A percentile compares a stretch with the other conserved stretches of the same genome.
Conservation (phyloP, 2,888 invertebrate species). For the Drosophila barbarae region DNA sequence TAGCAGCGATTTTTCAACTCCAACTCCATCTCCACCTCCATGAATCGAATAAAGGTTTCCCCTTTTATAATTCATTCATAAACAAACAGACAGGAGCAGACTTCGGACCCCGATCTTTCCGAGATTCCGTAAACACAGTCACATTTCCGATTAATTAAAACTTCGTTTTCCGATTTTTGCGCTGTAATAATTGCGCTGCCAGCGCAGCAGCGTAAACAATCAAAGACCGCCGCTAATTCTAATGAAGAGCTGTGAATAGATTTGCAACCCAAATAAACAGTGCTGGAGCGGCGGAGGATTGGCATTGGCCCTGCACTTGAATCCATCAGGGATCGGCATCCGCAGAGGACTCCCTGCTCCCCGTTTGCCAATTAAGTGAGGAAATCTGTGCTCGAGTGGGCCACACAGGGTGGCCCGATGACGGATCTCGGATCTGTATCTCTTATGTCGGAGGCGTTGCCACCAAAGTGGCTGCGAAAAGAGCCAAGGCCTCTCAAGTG, state of each 20-base stretch:
- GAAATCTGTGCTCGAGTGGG: slow-evolving; percentile 59
- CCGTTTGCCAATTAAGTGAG: slow-evolving; percentile 60
- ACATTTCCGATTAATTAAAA: slow-evolving; percentile 55
- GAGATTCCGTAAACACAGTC: slow-evolving; percentile 55
- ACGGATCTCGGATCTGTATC: slow-evolving; percentile 48
- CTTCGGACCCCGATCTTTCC: slow-evolving; percentile 21
- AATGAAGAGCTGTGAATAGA: slow-evolving; percentile 68
- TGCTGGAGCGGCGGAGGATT: slow-evolving; percentile 34
- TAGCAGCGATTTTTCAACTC: slow-evolving; percentile 2
- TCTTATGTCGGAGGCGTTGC: slow-evolving; percentile 38
- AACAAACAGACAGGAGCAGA: slow-evolving; percentile 44
- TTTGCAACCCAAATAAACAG: slow-evolving; percentile 69
- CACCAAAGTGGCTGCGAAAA: slow-evolving; percentile 56
- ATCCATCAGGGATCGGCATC: slow-evolving; percentile 45
- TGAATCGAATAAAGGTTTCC: slow-evolving; percentile 61
- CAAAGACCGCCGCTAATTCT: slow-evolving; percentile 55
- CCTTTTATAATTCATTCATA: slow-evolving; percentile 55
- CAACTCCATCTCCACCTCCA: slow-evolving; percentile 4
- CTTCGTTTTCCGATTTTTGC: slow-evolving; percentile 41
- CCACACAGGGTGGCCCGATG: slow-evolving; percentile 54
- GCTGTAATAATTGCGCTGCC: slow-evolving; percentile 59
- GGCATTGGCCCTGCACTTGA: slow-evolving; percentile 53
- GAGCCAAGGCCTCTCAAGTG: slow-evolving; percentile 58
- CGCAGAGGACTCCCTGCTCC: slow-evolving; percentile 1
- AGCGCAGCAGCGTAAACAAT: slow-evolving; percentile 56